Base-by-base conservation (phyloP, 1,140 invertebrate genomes). In the Brachionus manjavacas region DNA sequence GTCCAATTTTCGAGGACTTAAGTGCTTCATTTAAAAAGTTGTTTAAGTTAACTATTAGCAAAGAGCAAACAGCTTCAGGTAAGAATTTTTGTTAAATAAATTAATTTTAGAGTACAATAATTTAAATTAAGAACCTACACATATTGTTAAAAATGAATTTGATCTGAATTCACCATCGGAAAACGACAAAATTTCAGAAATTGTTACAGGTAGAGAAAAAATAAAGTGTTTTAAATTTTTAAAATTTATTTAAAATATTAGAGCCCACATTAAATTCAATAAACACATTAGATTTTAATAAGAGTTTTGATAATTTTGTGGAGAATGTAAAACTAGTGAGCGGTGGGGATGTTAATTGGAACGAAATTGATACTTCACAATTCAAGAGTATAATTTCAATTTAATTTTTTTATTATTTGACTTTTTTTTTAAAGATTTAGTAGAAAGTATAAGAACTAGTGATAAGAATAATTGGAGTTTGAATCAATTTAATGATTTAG, bases 31-130 rank as follows among this genome's bases (percentile, higher is more conserved):
- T 89, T 85, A 86, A 88, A 84, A 87, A 85, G 74, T 85, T 89
- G n/a, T 89, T 88, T 86, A 88, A 88, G 84, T 87, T 87, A 49
- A 86, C 89, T 70, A 88, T 89, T 86, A 88, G 88, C 83, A 86
- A 85, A 70, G 85, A 86, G 83, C 68, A 86, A 20, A 23, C 66
- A 68, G 11, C 1, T 2, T 20, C 4, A 74, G 39, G 31, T 41
- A 74, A 16, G n/a, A 80, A 25, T 6, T 31, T 4, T 6, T 20
- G 35, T 28, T 41, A 23, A n/a, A 49, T 46, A 14, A 43, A 72
- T 41, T 25, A 11, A 12, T 12, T 23, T n/a, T 16, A 39, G 12
- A 66, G 23, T 39, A 79, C 8, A 28, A 74, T 43, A 28, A 74
- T 31, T n/a, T 2, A 80, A 1, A 46, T 64, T 35, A 16, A 66